Conservation (phyloP, 2,113 vertebrate species). For the Gallinago paraguaiae region DNA sequence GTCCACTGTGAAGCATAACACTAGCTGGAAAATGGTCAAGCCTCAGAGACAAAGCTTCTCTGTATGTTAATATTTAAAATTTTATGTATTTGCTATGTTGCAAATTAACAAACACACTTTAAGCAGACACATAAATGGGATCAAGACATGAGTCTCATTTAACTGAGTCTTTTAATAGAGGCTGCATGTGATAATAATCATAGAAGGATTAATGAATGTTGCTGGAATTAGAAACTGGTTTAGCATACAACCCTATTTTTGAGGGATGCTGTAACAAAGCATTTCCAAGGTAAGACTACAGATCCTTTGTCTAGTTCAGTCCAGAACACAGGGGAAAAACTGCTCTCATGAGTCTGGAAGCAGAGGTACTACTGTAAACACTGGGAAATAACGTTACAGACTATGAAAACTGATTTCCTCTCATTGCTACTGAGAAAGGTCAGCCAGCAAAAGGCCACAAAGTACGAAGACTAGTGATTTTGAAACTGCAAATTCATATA, state of each 20-base stretch:
- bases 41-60: background rate
- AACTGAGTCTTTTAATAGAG: background rate
- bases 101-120: background rate
- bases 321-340: background rate
- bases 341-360: background rate
- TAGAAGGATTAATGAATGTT: background rate
- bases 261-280: background rate
- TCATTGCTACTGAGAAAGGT: background rate
- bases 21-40: background rate
- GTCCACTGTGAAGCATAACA: background rate
- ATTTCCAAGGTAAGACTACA: background rate
- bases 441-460: background rate
- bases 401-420: background rate
- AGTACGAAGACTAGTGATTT: background rate
- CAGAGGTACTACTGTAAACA: background rate
- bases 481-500: background rate
- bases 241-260: background rate
- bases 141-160: background rate
- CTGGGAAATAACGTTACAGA: background rate
- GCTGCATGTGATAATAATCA: background rate
- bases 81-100: background rate
- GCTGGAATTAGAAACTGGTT: background rate
- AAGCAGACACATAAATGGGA: background rate
- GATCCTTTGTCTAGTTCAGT: background rate
- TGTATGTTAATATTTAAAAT: background rate